These are phyloP conservation scores for Sthenelais limicola DNA, from an alignment of 2,888 invertebrate species.

Conservation along the genomic window DNA sequence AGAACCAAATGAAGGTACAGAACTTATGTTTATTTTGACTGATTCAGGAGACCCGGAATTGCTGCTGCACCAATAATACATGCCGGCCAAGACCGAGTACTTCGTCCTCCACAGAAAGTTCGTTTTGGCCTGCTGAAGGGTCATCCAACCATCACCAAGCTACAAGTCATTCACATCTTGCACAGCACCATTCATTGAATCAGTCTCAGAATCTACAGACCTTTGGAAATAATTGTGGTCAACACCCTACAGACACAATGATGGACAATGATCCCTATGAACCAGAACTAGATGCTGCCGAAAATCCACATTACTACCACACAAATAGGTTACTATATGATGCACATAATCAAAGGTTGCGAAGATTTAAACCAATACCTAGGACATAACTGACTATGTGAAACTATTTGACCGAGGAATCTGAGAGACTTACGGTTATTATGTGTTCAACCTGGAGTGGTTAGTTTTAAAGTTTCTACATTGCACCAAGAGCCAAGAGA, in stretches of 20 bases:
- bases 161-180: too few relatives aligned
- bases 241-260: not conserved
- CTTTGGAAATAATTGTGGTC: not conserved
- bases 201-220: too few relatives aligned
- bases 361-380: constrained; percentile 4
- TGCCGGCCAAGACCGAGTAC: constrained; percentile 17
- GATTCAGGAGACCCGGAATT: not conserved
- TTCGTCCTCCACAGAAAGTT: constrained; percentile 9
- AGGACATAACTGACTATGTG: too few relatives aligned
- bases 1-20: not conserved
- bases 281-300: constrained; percentile 82
- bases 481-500: too few relatives aligned
- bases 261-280: constrained; percentile 53
- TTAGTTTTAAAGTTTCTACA: too few relatives aligned
- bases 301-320: constrained; percentile 90
- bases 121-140: not conserved
- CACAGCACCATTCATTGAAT: too few relatives aligned
- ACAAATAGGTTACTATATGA: constrained; percentile 87
- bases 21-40: not conserved
- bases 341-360: constrained; percentile 78
- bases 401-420: too few relatives aligned
- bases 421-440: too few relatives aligned
- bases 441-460: too few relatives aligned
- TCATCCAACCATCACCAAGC: not conserved
- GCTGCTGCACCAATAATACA: constrained; percentile 8